Evolutionary conservation across 2,888 invertebrate genomes (phyloP), one percentile per base, ranked within the genome.

Genomic region (Drosophila differens): DNA sequence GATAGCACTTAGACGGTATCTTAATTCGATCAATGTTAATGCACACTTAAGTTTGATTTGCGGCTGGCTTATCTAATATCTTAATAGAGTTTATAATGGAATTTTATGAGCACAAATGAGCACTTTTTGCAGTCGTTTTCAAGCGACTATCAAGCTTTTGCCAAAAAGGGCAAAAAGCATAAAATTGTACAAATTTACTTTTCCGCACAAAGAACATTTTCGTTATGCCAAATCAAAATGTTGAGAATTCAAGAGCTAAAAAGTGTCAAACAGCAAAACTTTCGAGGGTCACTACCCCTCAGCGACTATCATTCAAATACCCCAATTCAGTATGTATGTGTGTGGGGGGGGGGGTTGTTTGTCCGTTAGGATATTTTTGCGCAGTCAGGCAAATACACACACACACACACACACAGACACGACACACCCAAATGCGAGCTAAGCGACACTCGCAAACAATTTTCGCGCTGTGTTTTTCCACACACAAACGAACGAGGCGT

Each of bases 21-120:
- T 65, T 65, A 75, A 82, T 73, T 81, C 52, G 60, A 67, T 70
- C 77, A 65, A 54, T 62, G 59, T 65, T 80, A 80, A 59, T 80
- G 74, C 49, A 61, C 32, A 55, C 49, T 58, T 63, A 54, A 66
- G 37, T 72, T 65, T 73, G 65, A 66, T 47, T 66, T 55, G 33
- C 3, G 39, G 7, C 44, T 33, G 41, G 22, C 47, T 30, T 63
- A 63, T 69, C 65, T 47, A 52, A 58, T 44, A 65, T 65, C 77
- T 41, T 51, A 61, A 76, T 59, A 25, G 58, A 25, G n/a, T 49
- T 30, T 47, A 55, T 37, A 60, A 51, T 49, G 33, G 22, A 35
- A 47, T 60, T 35, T 53, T 22, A 69, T 60, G n/a, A 16, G 16
- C 44, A 33, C 51, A 57, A 68, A 68, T 66, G 51, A 41, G 22